phyloP scores from a whole-genome alignment of 1,140 invertebrate species.

The Ruditapes philippinarum region DNA sequence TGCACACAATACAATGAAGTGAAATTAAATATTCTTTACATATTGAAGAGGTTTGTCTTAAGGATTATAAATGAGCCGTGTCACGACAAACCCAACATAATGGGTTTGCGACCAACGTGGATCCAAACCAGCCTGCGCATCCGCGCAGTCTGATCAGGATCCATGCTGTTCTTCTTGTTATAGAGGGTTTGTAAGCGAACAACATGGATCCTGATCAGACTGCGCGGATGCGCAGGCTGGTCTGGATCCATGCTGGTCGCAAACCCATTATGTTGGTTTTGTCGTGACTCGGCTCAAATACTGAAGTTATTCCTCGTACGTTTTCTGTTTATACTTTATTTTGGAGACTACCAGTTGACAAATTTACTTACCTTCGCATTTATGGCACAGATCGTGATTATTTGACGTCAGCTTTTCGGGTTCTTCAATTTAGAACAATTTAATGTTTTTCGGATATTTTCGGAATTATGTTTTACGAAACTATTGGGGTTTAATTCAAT shows the following conservation, averaged over 20 bases:
- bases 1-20: not conserved
- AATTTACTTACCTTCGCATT: not conserved
- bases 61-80: not conserved
- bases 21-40: not conserved
- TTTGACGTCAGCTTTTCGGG: not conserved
- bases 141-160: too few relatives aligned
- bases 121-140: too few relatives aligned
- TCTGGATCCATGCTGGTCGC: too few relatives aligned
- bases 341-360: not conserved
- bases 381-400: not conserved
- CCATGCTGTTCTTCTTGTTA: too few relatives aligned
- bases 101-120: too few relatives aligned
- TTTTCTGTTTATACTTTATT: constrained; percentile 35
- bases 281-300: too few relatives aligned
- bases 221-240: too few relatives aligned
- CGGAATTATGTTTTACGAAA: not conserved
- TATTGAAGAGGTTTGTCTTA: constrained; percentile 8
- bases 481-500: too few relatives aligned
- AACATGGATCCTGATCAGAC: too few relatives aligned
- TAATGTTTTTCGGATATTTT: not conserved
- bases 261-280: too few relatives aligned
- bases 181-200: too few relatives aligned
- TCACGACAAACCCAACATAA: too few relatives aligned
- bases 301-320: not conserved
- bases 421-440: not conserved